Conservation (phyloP, 2,888 invertebrate genomes). For the Flabesymbios commensalis region DNA sequence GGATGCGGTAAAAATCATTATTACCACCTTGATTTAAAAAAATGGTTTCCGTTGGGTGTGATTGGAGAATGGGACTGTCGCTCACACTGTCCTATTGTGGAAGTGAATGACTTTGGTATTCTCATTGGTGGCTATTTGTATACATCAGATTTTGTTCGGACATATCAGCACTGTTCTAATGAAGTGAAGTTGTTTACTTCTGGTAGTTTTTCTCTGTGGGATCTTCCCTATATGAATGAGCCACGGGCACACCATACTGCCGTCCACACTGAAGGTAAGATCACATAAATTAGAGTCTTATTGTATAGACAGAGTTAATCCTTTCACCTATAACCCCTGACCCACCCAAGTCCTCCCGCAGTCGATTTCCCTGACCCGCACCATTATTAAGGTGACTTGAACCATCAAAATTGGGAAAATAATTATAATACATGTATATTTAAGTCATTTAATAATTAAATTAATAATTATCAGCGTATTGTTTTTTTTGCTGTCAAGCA, state of each 20-base stretch:
- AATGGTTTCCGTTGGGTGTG: slow-evolving; percentile 25
- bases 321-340: no score
- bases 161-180: slow-evolving; percentile 19
- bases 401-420: no score
- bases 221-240: slow-evolving; percentile 20
- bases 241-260: slow-evolving; percentile 25
- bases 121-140: slow-evolving; percentile 27
- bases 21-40: slow-evolving; percentile 19
- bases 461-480: no score
- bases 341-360: no score
- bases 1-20: slow-evolving; percentile 18
- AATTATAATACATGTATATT: no score
- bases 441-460: no score
- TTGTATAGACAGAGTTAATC: no score
- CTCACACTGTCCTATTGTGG: slow-evolving; percentile 25
- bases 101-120: slow-evolving; percentile 26
- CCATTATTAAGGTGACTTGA: no score
- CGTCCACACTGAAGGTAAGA: slow-evolving; percentile 2
- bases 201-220: slow-evolving; percentile 29
- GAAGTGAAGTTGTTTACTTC: slow-evolving; percentile 25
- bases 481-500: no score
- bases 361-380: no score
- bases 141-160: slow-evolving; percentile 11
- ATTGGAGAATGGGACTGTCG: slow-evolving; percentile 17
- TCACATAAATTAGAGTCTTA: no score